phyloP scores from a whole-genome alignment of 2,888 invertebrate genomes.

The Leptodirus hochenwartii region DNA sequence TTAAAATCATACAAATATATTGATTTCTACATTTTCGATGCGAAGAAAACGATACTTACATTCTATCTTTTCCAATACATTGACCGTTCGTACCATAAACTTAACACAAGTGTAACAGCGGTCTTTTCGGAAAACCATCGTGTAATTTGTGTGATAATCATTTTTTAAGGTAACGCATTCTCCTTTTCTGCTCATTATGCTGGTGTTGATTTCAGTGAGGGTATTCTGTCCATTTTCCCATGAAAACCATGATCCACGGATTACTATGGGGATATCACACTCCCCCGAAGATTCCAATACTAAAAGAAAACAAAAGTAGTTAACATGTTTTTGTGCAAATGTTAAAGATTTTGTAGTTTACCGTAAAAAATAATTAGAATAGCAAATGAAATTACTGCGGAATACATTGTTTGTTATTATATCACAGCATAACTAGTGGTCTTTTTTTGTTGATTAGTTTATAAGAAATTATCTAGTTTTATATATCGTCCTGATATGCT shows the following conservation, averaged over 20 bases:
- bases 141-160: constrained; percentile 64
- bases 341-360: no score
- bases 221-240: constrained; percentile 76
- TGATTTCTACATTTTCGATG: background rate
- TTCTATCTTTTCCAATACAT: constrained; percentile 77
- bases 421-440: no score
- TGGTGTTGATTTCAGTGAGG: constrained; percentile 64
- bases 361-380: no score
- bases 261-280: constrained; percentile 58
- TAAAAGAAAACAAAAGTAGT: constrained; percentile 7
- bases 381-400: no score
- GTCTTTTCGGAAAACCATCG: constrained; percentile 55
- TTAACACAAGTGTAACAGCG: constrained; percentile 74
- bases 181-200: constrained; percentile 58
- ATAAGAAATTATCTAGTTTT: no score
- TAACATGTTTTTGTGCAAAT: no score
- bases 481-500: no score
- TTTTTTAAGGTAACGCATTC: constrained; percentile 53
- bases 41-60: constrained; percentile 33
- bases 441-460: no score
- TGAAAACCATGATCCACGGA: constrained; percentile 82
- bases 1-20: constrained; percentile 1
- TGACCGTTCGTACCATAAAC: constrained; percentile 67
- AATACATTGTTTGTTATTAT: no score
- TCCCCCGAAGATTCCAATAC: constrained; percentile 16